Conservation (phyloP, 2,888 invertebrate species). For the Temnothorax rugatulus region DNA sequence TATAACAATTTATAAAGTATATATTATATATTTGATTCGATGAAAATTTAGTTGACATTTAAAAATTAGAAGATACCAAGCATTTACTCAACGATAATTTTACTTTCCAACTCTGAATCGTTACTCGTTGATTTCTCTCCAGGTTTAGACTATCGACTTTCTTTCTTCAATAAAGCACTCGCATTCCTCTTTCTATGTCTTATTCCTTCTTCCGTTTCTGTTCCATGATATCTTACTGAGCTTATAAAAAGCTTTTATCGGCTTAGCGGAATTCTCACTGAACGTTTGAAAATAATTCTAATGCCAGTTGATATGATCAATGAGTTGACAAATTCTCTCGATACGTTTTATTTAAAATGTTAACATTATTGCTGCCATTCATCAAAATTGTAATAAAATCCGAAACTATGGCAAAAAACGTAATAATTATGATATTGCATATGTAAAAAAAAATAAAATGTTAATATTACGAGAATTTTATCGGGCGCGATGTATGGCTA, state of each 20-base stretch:
- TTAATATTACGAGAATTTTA: background rate
- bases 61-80: background rate
- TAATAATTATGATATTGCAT: background rate
- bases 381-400: background rate
- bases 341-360: slow-evolving; percentile 27
- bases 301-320: slow-evolving; percentile 46
- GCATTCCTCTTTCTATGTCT: slow-evolving; percentile 68
- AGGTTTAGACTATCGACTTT: slow-evolving; percentile 56
- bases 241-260: slow-evolving; percentile 64
- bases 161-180: slow-evolving; percentile 61
- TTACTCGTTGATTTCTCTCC: slow-evolving; percentile 58
- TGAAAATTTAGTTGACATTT: slow-evolving; percentile 1
- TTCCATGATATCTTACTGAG: slow-evolving; percentile 53
- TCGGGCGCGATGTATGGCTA: background rate
- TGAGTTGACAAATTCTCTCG: slow-evolving; percentile 56
- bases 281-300: slow-evolving; percentile 60
- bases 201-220: slow-evolving; percentile 51
- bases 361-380: background rate
- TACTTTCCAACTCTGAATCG: slow-evolving; percentile 72
- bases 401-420: background rate
- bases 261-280: slow-evolving; percentile 33
- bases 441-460: background rate
- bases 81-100: slow-evolving; percentile 75
- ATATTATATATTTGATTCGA: background rate
- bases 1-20: background rate